phyloP scores from a whole-genome alignment of 2,113 vertebrate species.

The Tyrannus savana region DNA sequence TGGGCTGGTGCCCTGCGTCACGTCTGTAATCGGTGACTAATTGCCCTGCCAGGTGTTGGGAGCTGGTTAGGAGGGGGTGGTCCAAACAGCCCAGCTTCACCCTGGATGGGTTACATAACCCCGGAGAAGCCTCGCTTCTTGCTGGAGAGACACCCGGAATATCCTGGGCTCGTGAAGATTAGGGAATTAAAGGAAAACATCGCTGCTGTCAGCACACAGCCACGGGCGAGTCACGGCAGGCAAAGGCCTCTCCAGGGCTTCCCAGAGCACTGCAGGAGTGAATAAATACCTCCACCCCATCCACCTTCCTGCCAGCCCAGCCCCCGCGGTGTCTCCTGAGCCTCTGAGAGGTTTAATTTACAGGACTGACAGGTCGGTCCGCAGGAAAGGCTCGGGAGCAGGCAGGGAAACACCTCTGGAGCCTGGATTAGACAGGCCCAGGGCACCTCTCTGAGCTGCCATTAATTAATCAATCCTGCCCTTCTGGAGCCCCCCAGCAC shows the following conservation, averaged over 20 bases:
- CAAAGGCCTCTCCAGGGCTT: neutral
- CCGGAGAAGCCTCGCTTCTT: neutral
- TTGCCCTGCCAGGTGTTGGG: neutral
- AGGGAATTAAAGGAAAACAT: neutral
- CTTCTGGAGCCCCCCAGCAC: neutral
- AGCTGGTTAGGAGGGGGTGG: neutral
- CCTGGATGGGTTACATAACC: neutral
- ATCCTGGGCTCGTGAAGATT: rapidly evolving
- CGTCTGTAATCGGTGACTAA: slow-evolving; percentile 36
- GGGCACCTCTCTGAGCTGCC: neutral
- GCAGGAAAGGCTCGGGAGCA: neutral
- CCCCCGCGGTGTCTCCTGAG: neutral
- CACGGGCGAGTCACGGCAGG: neutral
- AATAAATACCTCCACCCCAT: neutral
- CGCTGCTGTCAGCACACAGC: neutral
- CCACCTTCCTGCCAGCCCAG: neutral
- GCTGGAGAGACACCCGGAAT: neutral
- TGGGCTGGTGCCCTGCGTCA: neutral
- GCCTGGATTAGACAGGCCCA: neutral
- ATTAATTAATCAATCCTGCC: neutral
- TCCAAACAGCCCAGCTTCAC: neutral
- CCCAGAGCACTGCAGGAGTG: neutral
- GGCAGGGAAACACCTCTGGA: neutral
- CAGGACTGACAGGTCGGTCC: neutral
- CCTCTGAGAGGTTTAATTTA: neutral